A percentile compares a stretch with the other conserved stretches of the same genome.
Conservation (phyloP, 2,113 vertebrate genomes). For the Chroicocephalus ridibundus region DNA sequence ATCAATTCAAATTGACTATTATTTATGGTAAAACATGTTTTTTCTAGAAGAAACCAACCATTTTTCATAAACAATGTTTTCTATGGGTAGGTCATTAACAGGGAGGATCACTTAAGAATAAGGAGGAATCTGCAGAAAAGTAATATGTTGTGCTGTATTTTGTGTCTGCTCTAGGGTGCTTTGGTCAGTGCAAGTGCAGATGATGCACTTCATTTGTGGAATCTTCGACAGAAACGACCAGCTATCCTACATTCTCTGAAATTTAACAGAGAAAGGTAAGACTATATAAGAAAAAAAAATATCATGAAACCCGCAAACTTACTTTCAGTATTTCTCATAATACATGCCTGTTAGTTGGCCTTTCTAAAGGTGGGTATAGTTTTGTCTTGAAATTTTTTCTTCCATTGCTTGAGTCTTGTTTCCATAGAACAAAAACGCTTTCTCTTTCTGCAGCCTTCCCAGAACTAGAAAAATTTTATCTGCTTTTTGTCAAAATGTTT, state of each 20-base stretch:
- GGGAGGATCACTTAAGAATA: not conserved
- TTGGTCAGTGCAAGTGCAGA: constrained; percentile 95
- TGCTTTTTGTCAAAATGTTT: not conserved
- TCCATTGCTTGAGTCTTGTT: not conserved
- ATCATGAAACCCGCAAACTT: not conserved
- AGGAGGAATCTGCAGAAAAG: not conserved
- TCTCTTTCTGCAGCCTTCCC: not conserved
- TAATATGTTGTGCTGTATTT: not conserved
- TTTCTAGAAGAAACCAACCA: not conserved
- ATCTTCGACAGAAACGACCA: constrained; percentile 93
- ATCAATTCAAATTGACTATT: not conserved
- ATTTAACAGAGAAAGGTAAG: constrained; percentile 97
- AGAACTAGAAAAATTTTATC: not conserved
- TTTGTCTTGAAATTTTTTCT: not conserved
- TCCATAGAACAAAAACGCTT: not conserved
- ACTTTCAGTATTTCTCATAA: not conserved
- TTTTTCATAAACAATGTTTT: not conserved
- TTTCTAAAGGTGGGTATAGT: not conserved
- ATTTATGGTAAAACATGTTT: not conserved
- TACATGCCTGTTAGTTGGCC: not conserved
- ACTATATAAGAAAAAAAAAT: not conserved
- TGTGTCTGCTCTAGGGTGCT: constrained; percentile 83
- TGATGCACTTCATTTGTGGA: constrained; percentile 97
- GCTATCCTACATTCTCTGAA: constrained; percentile 96
- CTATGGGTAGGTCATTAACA: not conserved